These are phyloP conservation scores for Cerastis rubricosa DNA, from an alignment of 2,888 invertebrate species.

Conservation along the genomic window DNA sequence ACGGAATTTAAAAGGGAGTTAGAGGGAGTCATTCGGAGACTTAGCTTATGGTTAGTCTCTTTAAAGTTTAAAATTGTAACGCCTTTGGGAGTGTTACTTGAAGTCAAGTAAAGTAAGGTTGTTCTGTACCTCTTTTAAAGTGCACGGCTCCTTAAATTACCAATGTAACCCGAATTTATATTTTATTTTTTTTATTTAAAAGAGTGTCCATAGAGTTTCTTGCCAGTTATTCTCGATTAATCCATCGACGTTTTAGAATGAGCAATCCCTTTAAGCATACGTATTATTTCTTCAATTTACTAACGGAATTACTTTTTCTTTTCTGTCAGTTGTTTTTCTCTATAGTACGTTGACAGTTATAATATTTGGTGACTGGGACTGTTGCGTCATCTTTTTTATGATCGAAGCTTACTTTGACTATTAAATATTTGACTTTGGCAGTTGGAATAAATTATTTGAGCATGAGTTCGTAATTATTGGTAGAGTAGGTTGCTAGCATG, in stretches of 20 bases:
- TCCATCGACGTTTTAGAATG: not conserved
- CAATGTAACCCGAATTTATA: not conserved
- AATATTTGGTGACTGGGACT: not conserved
- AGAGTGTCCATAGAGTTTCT: not conserved
- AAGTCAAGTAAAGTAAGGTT: not conserved
- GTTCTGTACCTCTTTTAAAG: not conserved
- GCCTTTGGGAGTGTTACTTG: not conserved
- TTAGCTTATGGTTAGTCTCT: not conserved
- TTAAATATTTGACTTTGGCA: not conserved
- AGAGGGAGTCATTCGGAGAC: not conserved
- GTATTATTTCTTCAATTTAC: too few species aligned
- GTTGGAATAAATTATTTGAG: not conserved
- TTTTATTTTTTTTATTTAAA: not conserved
- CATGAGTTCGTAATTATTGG: too few species aligned
- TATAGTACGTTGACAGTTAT: not conserved
- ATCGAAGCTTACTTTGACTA: not conserved
- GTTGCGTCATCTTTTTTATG: not conserved
- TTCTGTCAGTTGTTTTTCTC: too few species aligned
- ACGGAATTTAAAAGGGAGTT: not conserved
- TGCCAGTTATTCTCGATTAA: not conserved
- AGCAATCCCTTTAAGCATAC: too few species aligned
- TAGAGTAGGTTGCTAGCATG: too few species aligned
- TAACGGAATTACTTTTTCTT: too few species aligned
- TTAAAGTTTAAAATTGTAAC: not conserved
- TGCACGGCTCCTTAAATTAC: not conserved